Conservation (phyloP, 2,113 vertebrate genomes). For the Micronycteris hirsuta region DNA sequence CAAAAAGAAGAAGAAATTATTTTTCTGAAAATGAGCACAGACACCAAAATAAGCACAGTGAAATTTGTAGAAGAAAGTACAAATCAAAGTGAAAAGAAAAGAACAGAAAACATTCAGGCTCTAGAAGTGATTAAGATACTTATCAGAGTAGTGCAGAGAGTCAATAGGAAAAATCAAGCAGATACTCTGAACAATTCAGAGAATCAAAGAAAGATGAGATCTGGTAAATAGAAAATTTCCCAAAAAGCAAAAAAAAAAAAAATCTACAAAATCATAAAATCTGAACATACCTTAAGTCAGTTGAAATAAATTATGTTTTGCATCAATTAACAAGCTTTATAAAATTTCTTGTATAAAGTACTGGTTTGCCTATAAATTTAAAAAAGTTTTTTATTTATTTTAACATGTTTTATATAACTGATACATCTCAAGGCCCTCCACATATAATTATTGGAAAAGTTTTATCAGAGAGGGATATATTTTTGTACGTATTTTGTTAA, state of each 20-base stretch:
- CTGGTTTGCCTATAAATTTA: conserved; percentile 77
- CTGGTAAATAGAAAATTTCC: conserved; percentile 79
- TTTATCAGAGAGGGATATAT: conserved; percentile 33
- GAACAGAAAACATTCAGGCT: conserved; percentile 67
- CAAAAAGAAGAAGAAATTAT: no score
- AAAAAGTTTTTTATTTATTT: conserved; percentile 73
- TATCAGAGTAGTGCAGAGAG: conserved; percentile 80
- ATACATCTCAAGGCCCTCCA: conserved; percentile 53
- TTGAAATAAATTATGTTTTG: conserved; percentile 67
- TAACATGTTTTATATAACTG: conserved; percentile 71
- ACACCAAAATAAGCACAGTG: no score
- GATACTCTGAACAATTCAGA: conserved; percentile 75
- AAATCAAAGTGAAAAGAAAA: conserved; percentile 83
- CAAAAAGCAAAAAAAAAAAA: conserved; percentile 75
- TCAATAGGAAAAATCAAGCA: conserved; percentile 69
- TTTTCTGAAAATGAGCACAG: no score
- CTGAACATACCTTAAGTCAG: conserved; percentile 21
- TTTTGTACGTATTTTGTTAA: conserved; percentile 80
- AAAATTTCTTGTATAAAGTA: conserved; percentile 78
- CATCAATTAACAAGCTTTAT: conserved; percentile 55
- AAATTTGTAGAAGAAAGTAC: no score
- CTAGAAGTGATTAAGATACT: conserved; percentile 64
- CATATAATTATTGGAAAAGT: conserved; percentile 60
- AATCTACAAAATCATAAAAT: not conserved
- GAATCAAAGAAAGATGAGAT: conserved; percentile 77